Evolutionary conservation across 1,140 invertebrate genomes (phyloP).

Genomic region (Battus philenor): DNA sequence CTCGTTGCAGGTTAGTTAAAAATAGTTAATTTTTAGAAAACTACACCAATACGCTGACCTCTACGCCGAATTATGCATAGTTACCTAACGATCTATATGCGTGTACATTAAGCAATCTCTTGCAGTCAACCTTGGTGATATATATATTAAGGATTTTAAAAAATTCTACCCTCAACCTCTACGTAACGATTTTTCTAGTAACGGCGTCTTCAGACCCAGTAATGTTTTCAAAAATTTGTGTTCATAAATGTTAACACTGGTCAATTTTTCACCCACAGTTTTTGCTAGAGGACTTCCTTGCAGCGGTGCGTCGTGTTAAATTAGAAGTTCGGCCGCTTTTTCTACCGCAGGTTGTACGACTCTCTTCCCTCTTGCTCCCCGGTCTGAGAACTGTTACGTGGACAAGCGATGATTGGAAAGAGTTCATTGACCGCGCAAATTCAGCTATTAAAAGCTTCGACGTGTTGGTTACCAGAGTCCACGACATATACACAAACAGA

Average conservation of each 20-base stretch:
- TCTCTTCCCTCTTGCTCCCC: conserved; percentile 87
- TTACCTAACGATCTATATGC: too few species aligned
- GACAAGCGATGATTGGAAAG: conserved; percentile 86
- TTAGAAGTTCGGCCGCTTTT: conserved; percentile 90
- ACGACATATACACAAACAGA: conserved; percentile 94
- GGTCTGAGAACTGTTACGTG: conserved; percentile 87
- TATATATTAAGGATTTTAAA: too few species aligned
- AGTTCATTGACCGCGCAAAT: conserved; percentile 82
- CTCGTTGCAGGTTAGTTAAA: conserved; percentile 84
- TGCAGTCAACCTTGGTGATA: too few species aligned
- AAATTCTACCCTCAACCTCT: not conserved
- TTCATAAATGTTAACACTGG: too few species aligned
- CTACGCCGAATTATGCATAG: too few species aligned
- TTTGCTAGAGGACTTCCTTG: conserved; percentile 85
- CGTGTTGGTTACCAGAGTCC: conserved; percentile 88
- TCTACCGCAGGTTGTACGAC: conserved; percentile 88
- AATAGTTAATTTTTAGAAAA: too few species aligned
- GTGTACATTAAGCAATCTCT: too few species aligned
- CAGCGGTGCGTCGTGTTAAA: conserved; percentile 85
- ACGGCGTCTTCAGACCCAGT: too few species aligned
- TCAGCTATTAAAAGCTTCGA: conserved; percentile 88
- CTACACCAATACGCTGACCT: too few species aligned
- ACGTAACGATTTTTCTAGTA: too few species aligned
- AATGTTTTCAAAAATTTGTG: too few species aligned
- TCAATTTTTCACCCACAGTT: conserved; percentile 73